A percentile compares a stretch with the other conserved stretches of the same genome.
These are phyloP conservation scores for Conchocele bisecta DNA, from an alignment of 2,888 invertebrate genomes.

Conservation along the genomic window DNA sequence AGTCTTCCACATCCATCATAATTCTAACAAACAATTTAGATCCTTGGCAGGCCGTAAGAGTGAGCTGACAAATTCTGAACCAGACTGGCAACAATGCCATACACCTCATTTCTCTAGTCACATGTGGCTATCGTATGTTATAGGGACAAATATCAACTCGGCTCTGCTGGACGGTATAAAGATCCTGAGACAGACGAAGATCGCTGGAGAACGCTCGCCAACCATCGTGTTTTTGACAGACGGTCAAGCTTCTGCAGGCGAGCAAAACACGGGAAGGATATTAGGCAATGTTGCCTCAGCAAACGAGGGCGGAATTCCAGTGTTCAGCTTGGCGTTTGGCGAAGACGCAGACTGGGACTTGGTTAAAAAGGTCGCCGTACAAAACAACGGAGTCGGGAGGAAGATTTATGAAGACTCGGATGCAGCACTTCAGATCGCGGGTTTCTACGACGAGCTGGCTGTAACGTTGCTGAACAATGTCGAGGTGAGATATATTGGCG, in stretches of 20 bases:
- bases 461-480: slow-evolving; percentile 88
- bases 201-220: slow-evolving; percentile 35
- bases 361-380: slow-evolving; percentile 82
- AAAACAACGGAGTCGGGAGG: slow-evolving; percentile 88
- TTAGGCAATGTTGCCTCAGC: slow-evolving; percentile 59
- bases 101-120: too few species aligned
- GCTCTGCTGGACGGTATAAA: slow-evolving; percentile 84
- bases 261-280: slow-evolving; percentile 74
- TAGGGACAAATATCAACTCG: slow-evolving; percentile 84
- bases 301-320: slow-evolving; percentile 61
- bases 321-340: slow-evolving; percentile 70
- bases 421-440: slow-evolving; percentile 87
- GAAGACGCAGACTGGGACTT: slow-evolving; percentile 66
- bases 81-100: too few species aligned
- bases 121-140: slow-evolving; percentile 4
- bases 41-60: too few species aligned
- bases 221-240: slow-evolving; percentile 83
- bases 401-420: slow-evolving; percentile 90
- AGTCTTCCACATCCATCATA: too few species aligned
- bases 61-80: too few species aligned
- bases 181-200: slow-evolving; percentile 83
- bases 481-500: slow-evolving; percentile 85
- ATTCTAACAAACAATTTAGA: too few species aligned
- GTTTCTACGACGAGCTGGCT: slow-evolving; percentile 86
- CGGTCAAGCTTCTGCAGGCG: slow-evolving; percentile 82